These are phyloP conservation scores for Trissonchulus latispiculum DNA, from an alignment of 2,888 invertebrate species.

Conservation along the genomic window DNA sequence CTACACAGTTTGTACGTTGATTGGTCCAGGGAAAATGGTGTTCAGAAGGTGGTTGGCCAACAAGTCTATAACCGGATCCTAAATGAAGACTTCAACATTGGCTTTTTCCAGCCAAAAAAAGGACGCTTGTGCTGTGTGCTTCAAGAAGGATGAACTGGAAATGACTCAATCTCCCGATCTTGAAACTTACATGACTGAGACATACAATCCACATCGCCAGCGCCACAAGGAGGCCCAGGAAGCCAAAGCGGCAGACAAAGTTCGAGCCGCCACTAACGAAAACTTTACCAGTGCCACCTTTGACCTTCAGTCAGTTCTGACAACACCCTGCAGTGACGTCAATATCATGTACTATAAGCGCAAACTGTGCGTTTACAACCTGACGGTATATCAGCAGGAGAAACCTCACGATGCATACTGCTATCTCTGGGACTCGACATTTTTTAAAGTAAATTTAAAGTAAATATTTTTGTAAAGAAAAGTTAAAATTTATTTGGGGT, in stretches of 20 bases:
- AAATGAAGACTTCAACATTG: slow-evolving; percentile 14
- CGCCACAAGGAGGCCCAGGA: neutral
- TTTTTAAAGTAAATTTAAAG: too few relatives aligned
- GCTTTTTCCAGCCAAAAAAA: slow-evolving; percentile 17
- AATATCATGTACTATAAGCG: slow-evolving; percentile 18
- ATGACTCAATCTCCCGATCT: neutral
- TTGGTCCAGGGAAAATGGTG: neutral
- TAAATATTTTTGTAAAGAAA: too few relatives aligned
- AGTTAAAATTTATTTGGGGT: too few relatives aligned
- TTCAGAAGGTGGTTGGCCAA: slow-evolving; percentile 9
- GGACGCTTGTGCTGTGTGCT: slow-evolving; percentile 6
- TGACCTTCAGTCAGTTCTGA: slow-evolving; percentile 17
- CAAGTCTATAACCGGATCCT: slow-evolving; percentile 9
- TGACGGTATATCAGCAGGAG: slow-evolving; percentile 8
- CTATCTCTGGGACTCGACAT: slow-evolving; percentile 18
- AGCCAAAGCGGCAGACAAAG: neutral
- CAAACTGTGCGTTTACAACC: slow-evolving; percentile 17
- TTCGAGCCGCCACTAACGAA: neutral
- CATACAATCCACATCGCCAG: neutral
- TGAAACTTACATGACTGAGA: neutral
- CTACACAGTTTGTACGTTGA: neutral
- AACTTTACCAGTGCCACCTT: neutral
- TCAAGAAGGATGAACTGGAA: neutral
- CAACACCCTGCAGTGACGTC: slow-evolving; percentile 1
- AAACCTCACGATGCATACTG: neutral